Base-by-base conservation (phyloP, 2,888 invertebrate genomes). In the Portevinia maculata region DNA sequence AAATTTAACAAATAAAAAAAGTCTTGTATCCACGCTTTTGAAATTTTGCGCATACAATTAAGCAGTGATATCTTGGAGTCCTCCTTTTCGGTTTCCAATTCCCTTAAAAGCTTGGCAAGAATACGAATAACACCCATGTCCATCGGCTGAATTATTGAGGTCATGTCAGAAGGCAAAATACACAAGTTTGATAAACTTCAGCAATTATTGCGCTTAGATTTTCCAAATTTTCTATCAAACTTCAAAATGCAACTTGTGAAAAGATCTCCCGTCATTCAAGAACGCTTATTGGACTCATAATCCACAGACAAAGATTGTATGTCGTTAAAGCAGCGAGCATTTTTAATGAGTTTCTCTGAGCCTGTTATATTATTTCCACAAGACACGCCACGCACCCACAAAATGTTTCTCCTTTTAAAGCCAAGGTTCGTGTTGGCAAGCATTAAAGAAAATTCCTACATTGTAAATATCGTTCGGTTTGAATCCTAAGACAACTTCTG, bases 91-190 rank as follows among this genome's bases (percentile, higher is more conserved):
- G n/a, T n/a, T n/a, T n/a, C n/a, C n/a, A n/a, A n/a, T n/a, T n/a
- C 28, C 34, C 39, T n/a, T 21, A 60, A 15, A 52, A 52, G 3
- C n/a, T 52, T 50, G 24, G 0, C 39, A 64, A 32, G 52, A 11
- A 37, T 8, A 19, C 50, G 37, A 11, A 65, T 52, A 39, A 30
- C 3, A n/a, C 65, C 53, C 28, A 65, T 52, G 30, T 65, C 41
- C 53, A 53, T 65, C 24, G 55, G 64, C 41, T 55, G 28, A 57
- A 59, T 34, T 70, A 46, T 55, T 32, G 48, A 55, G 32, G 39
- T 41, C 30, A 57, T n/a, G n/a, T n/a, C n/a, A n/a, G n/a, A n/a
- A n/a, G n/a, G n/a, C n/a, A n/a, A n/a, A n/a, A n/a, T n/a, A n/a
- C n/a, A n/a, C 24, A 32, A 9, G 11, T 8, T 74, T 32, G 41